Evolutionary conservation across 2,797 vertebrate species (phyloP), one percentile per base, ranked within the genome.

Genomic region (Amblyraja radiata): DNA sequence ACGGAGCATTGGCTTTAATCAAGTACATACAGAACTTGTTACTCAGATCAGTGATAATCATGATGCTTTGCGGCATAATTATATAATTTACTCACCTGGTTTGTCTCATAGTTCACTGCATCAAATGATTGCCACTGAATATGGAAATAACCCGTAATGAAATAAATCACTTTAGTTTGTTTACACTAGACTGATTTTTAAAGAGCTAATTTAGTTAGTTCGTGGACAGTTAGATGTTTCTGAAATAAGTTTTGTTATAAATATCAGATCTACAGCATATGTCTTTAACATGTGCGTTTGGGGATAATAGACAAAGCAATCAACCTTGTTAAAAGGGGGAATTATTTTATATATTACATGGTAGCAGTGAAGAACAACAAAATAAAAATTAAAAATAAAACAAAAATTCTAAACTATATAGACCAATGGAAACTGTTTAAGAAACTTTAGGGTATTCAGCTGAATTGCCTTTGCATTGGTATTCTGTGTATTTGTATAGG

Each of bases 11-110:
- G 25, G n/a, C 83, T 63, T 63, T 86, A 46, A 86, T 86, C 58
- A 61, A n/a, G 83, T 28, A 61, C 58, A 28, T 63, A 86, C 14
- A 28, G 25, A 86, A 86, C 58, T 86, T 63, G 25, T 32, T 58
- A 86, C n/a, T 58, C 25, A 63, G 28, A 86, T n/a, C 81, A 84
- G 13, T 86, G 83, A 86, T 63, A 58, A 86, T 86, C 83, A 63
- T 61, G 61, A 32, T 61, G 16, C 5, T 32, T 28, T 86, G 58
- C 58, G n/a, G 58, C 83, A 63, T 28, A 86, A 28, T 84, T 9
- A 58, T 86, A 28, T 32, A 28, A 63, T 86, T 86, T 86, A 10
- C 54, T 84, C 81, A 61, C 25, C 81, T 84, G 81, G 3, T 84
- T 84, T 61, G 54, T 84, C 23, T 23, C 54, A 28, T 84, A 84